Base-by-base conservation (phyloP, 1,140 invertebrate genomes). In the Zaprionus gabonicus region DNA sequence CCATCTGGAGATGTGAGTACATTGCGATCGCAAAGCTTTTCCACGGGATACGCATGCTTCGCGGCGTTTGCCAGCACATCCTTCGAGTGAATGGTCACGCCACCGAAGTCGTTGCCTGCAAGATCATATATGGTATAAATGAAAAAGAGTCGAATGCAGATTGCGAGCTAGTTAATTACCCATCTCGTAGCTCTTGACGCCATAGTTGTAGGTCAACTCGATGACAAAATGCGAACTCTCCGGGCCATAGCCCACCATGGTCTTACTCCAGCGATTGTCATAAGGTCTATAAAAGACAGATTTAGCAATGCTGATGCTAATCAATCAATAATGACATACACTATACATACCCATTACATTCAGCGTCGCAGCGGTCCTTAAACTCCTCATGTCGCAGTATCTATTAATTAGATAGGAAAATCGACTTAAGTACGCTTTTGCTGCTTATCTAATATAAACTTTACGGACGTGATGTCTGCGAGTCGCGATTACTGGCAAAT, bases 151-250 rank as follows among this genome's bases (percentile, higher is more conserved):
- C n/a, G 17, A 7, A 17, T 9, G 7, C n/a, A 5, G 15, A 57
- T 34, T 57, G 55, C 53, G 7, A n/a, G 31, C 9, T 9, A 46
- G 41, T 46, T 17, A 46, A 7, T 78, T 72, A 93, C 92, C 95
- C 74, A 94, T 92, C 78, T 97, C 95, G 91, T 99, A 99, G 66
- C 94, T 93, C 77, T 95, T 95, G 23, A 99, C 95, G 23, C 97
- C 98, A 94, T 99, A 99, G 91, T 99, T 99, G 91, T 99, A 99
- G 17, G 98, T 99, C 5, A 99, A 94, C 93, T 99, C 99, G 36
- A 99, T 94, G 4, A 99, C 98, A 95, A 99, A 99, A 93, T 99
- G 97, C 59, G 95, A 95, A 85, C 98, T 97, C 94, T 99, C 99
- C 9, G 97, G 95, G 1, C 99, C 99, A 95, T 99, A 99, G 12